Evolutionary conservation across 30 jellyfish, hydroid and myxozoan species (phyloP), one percentile per base, ranked within the genome.

Genomic region (Turritopsis rubra): DNA sequence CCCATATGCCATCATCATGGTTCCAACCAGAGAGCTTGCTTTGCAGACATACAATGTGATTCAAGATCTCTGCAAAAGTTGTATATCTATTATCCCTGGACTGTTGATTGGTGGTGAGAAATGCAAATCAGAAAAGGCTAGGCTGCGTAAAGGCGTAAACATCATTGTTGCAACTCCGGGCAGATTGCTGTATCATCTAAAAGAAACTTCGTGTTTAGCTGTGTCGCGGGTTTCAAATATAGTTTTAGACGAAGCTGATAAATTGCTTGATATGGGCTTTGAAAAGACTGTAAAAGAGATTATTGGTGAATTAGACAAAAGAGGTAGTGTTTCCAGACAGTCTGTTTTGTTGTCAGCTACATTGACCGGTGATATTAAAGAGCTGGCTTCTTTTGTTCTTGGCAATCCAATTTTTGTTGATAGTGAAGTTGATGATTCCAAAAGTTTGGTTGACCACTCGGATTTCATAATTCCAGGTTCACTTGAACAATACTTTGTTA

Each of bases 11-110:
- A 60, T 95, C 70, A 83, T 95, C 7, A 26, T 95, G 75, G 88
- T 90, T 7, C 99, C 99, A 27, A 95, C 99, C 13, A 85, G 97
- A 20, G 99, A 95, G 71, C 90, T 95, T 16, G 99, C 99, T 24
- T 54, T 76, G 73, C 99, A 95, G 82, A 87, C 90, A 60, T 95
- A 80, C 79, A 89, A 89, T 21, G 89, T 86, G 20, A 25, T 95
- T 53, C 96, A 91, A 75, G 74, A 73, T 18, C 75, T 95, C 17
- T 91, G 97, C 82, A 87, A 91, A 71, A 84, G 96, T 21, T 89
- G 83, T 72, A 91, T 89, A 20, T 89, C 97, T 88, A 85, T 95
- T 71, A 96, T 89, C 20, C 95, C 97, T 18, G 99, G 99, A 18
- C 28, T 87, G 84, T 54, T 95, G 54, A 85, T 89, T 65, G 99